Evolutionary conservation across 1,140 invertebrate genomes (phyloP), one percentile per base, ranked within the genome.

Genomic region (Brachystomella parvula): DNA sequence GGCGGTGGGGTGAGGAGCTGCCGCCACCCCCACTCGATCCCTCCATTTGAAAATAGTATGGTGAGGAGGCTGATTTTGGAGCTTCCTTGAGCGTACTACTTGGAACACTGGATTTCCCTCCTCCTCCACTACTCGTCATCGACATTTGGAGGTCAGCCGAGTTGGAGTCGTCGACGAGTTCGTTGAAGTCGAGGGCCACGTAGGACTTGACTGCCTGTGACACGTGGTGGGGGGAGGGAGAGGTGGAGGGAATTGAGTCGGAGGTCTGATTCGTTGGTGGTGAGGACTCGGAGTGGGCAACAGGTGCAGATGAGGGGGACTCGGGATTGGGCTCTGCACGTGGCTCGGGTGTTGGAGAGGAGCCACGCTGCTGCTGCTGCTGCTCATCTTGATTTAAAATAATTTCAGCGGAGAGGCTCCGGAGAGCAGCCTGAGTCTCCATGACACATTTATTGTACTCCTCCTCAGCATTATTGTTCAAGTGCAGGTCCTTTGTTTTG

Each of bases 141-240:
- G 26, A 47, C 24, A 29, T 53, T 21, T 63, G 32, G 21, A 29
- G 35, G 24, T 63, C 88, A 70, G 87, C 87, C 17, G 87, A 88
- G 1, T 87, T 88, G 62, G 88, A 87, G 75, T 89, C 67, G 58
- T 72, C 87, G 0, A 87, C 87, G 19, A 89, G 78, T 73, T 89
- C 87, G 74, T 89, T 87, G 75, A 89, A 89, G 74, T 89, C 87
- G 6, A 83, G 83, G 26, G 70, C 56, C 2, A 32, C 69, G 39
- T 71, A 68, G 24, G 66, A 71, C 47, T 71, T 71, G 0, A 71
- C 69, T 3, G 65, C 57, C 17, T 53, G 44, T 12, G 30, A 47
- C 47, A 35, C 33, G 28, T 60, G 30, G 24, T 57, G 60, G 21
- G 44, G 21, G 56, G 17, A 26, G 31, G 28, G 47, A 44, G 24